Evolutionary conservation across 2,888 invertebrate genomes (phyloP).

Genomic region (Formica aserva): DNA sequence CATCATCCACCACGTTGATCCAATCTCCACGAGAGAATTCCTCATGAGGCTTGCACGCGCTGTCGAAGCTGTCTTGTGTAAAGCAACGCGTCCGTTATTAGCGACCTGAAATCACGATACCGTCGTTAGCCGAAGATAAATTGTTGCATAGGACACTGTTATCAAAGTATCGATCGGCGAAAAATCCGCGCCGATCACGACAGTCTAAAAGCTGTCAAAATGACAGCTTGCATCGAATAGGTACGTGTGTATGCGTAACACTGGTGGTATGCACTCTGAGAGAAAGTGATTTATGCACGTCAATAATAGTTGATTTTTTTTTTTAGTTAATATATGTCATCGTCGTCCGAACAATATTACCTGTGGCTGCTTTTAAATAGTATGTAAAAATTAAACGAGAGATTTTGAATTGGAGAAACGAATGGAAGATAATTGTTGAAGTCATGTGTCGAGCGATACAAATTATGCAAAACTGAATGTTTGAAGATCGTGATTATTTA

Average conservation of each 20-base stretch:
- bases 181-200: background rate
- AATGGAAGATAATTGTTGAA: background rate
- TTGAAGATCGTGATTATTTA: background rate
- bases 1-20: slow-evolving; percentile 15
- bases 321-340: background rate
- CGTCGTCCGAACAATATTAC: background rate
- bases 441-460: background rate
- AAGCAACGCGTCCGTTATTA: background rate
- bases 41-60: background rate
- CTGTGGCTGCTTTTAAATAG: background rate
- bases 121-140: background rate
- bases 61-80: background rate
- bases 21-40: background rate
- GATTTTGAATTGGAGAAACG: background rate
- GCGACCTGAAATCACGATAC: background rate
- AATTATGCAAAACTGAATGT: slow-evolving; percentile 2
- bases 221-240: background rate
- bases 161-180: slow-evolving; percentile 19
- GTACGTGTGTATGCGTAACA: background rate
- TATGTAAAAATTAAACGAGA: background rate
- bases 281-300: background rate
- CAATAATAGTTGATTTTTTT: background rate
- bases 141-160: background rate
- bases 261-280: background rate
- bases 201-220: background rate